Evolutionary conservation across 35 echinoderm and acorn worm genomes (phyloP), one percentile per base, ranked within the genome.

Genomic region (Amphiura filiformis): DNA sequence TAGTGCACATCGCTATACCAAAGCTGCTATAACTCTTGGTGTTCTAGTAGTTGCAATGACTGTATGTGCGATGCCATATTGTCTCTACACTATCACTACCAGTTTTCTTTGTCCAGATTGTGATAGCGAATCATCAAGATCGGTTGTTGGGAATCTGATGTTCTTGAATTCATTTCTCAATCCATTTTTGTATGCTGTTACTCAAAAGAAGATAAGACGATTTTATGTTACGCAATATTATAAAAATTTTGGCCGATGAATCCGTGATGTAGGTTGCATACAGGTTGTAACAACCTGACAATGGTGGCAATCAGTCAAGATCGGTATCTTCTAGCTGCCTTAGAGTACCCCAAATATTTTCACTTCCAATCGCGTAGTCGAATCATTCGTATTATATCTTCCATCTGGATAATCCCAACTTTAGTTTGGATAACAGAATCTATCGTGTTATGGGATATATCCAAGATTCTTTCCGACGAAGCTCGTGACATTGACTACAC

Each of bases 301-400:
- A 34, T 85, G 37, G 65, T 56, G 11, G 56, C 83, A 5, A 61
- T 85, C 49, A 85, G 83, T 34, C 15, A 44, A 5, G 83, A 85
- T 31, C 49, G 83, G 14, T 85, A 65, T 37, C 64, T 64, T 20
- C 18, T 85, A 56, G 83, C 65, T 32, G 64, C 47, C 31, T 44
- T 31, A 32, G 83, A 85, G 56, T 85, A 85, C 83, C 83, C 83
- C 5, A 61, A 56, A 0, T 85, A 85, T 14, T 32, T 85, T 1
- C 39, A 38, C 20, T 32, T 85, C 0, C 52, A 70, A 40, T 65
- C 83, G 0, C 17, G 47, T 35, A 56, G 37, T 22, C 56, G 64
- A 11, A 61, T 85, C 1, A 36, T 44, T 7, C 14, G 64, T 2
- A 85, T 61, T 56, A 85, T 85, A 34, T n/a, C 56, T 36, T 31